Percentiles rank a stretch among this genome's conserved stretches.
Evolutionary conservation across 2,888 invertebrate genomes (phyloP).

Genomic region (Torymus texanus): DNA sequence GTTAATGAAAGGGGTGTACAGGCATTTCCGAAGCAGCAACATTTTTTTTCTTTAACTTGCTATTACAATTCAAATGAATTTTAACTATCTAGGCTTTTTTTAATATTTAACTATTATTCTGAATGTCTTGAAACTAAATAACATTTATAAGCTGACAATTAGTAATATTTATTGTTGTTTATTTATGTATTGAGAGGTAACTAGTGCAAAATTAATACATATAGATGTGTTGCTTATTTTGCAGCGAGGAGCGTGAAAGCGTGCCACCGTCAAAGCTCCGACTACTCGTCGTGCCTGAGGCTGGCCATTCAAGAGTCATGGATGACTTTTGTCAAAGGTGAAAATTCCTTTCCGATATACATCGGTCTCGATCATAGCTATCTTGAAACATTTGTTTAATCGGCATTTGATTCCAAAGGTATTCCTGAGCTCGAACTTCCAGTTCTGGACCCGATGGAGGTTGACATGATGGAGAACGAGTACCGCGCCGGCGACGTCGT

Average conservation of each 20-base stretch:
- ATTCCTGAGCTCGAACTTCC: slow-evolving; percentile 77
- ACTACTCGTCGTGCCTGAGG: slow-evolving; percentile 71
- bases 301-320: slow-evolving; percentile 72
- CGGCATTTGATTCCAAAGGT: slow-evolving; percentile 67
- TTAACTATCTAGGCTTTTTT: too few species aligned
- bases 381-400: background rate
- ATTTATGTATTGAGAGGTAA: too few species aligned
- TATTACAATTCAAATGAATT: too few species aligned
- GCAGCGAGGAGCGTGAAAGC: slow-evolving; percentile 66
- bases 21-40: too few species aligned
- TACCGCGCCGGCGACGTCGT: slow-evolving; percentile 74
- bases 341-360: slow-evolving; percentile 35
- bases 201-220: too few species aligned
- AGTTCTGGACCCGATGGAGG: slow-evolving; percentile 77
- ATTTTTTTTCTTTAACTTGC: too few species aligned
- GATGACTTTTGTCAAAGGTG: slow-evolving; percentile 69
- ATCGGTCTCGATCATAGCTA: background rate
- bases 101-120: too few species aligned
- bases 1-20: too few species aligned
- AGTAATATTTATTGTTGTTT: too few species aligned
- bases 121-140: too few species aligned
- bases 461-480: slow-evolving; percentile 74
- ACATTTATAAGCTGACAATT: too few species aligned
- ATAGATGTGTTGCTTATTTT: background rate
- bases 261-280: slow-evolving; percentile 66